Evolutionary conservation across 1,140 invertebrate genomes (phyloP).

Genomic region (Pachypsylla venusta): DNA sequence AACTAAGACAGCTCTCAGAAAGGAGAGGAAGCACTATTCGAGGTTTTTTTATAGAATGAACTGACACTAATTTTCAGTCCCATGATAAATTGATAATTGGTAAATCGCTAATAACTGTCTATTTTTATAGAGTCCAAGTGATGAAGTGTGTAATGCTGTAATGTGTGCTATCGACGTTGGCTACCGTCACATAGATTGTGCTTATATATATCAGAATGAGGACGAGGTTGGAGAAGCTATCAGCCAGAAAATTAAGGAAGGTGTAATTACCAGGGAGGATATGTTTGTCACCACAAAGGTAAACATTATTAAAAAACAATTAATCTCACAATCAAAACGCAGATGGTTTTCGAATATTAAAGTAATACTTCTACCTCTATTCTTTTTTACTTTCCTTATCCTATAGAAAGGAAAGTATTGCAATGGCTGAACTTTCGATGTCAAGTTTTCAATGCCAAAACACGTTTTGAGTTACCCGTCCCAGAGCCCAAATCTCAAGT

Average conservation of each 20-base stretch:
- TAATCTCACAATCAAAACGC: too few relatives aligned
- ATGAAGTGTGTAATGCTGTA: constrained; percentile 42
- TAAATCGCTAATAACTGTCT: too few relatives aligned
- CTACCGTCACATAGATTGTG: constrained; percentile 55
- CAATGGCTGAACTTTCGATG: too few relatives aligned
- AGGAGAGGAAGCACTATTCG: too few relatives aligned
- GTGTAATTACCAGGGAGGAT: constrained; percentile 50
- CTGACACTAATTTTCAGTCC: too few relatives aligned
- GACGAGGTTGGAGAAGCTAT: constrained; percentile 63
- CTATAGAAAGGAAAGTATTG: too few relatives aligned
- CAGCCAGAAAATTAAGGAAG: constrained; percentile 51
- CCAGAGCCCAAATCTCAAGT: too few relatives aligned
- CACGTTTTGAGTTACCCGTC: not conserved
- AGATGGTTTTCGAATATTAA: too few relatives aligned
- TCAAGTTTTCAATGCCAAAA: too few relatives aligned
- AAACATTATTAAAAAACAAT: not conserved
- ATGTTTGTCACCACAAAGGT: constrained; percentile 50
- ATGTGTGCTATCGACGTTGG: constrained; percentile 48
- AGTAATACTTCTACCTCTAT: not conserved
- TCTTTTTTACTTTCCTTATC: not conserved
- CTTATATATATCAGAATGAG: constrained; percentile 57
- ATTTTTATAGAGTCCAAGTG: constrained; percentile 31
- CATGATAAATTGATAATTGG: too few relatives aligned
- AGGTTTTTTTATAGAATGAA: too few relatives aligned
- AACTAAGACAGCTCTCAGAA: too few relatives aligned